Evolutionary conservation across 64 coral and sea anemone species (phyloP), one percentile per base, ranked within the genome.

Genomic region (Catalaphyllia jardinei): DNA sequence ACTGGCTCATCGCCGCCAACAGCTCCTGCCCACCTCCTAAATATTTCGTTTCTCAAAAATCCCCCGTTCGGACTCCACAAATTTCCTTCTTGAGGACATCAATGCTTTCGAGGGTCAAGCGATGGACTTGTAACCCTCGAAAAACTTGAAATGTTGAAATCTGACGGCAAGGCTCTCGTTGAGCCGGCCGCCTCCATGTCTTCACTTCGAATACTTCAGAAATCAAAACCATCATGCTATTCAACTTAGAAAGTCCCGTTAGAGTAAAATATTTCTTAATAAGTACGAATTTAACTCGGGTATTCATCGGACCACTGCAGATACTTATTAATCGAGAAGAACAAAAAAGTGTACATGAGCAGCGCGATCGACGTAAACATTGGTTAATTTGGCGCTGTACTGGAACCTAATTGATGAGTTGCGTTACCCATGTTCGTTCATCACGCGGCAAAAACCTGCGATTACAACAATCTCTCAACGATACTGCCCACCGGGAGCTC

Each of bases 41-140:
- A 89, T 62, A 89, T 25, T 2, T 79, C 74, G n/a, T 31, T 67
- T 19, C 52, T 80, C 9, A 42, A 72, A 90, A 90, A 31, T 83
- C 59, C 1, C 16, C 57, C 39, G 42, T 13, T 29, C 52, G 17
- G 33, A 24, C 31, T 5, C 89, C 78, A 74, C 89, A 90, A 31
- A 83, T 54, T 18, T 90, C 89, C 81, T 82, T 73, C 9, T n/a
- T 74, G 49, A 82, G 25, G 15, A 78, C 67, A 80, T 90, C 76
- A 90, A 28, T 90, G 62, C 62, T 83, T 82, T 52, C 16, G 20
- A 59, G 77, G 78, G 52, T 91, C 42, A 72, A 91, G 79, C 29
- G 51, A 74, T 17, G 49, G 27, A 75, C 86, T 87, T 72, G 73
- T 74, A 16, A 87, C 86, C 46, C 69, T 72, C 25, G 39, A 52